A percentile compares a stretch with the other conserved stretches of the same genome.
Evolutionary conservation across 2,113 vertebrate genomes (phyloP).

Genomic region (Pelecanus crispus): DNA sequence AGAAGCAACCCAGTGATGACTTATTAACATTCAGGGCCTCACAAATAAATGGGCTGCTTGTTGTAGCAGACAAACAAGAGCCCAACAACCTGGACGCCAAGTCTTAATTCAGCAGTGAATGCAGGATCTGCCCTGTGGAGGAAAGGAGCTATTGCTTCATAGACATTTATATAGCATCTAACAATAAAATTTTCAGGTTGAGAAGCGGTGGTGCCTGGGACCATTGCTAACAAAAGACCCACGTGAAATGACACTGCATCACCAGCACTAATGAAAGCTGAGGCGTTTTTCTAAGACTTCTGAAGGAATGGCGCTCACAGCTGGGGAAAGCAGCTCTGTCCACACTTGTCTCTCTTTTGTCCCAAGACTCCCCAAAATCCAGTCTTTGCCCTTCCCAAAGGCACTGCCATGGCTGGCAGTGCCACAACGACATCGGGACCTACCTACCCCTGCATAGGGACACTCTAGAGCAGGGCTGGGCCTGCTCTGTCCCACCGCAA

Average conservation of each 20-base stretch:
- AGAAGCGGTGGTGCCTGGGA: background rate
- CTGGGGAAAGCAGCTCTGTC: background rate
- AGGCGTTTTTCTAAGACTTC: background rate
- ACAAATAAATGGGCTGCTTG: background rate
- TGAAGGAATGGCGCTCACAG: background rate
- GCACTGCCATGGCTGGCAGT: background rate
- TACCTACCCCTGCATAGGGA: background rate
- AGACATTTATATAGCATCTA: background rate
- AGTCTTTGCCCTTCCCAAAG: background rate
- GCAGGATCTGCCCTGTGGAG: background rate
- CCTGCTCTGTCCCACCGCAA: background rate
- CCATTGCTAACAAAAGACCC: background rate
- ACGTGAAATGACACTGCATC: fast-evolving
- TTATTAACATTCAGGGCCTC: background rate
- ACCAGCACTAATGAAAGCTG: background rate
- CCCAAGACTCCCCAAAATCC: background rate
- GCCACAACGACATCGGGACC: fast-evolving
- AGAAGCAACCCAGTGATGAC: background rate
- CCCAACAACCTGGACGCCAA: background rate
- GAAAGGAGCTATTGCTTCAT: background rate
- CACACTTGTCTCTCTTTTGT: background rate
- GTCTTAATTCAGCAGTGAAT: background rate
- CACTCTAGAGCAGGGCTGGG: background rate
- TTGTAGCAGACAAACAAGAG: background rate
- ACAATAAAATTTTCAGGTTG: background rate